Evolutionary conservation across 2,797 vertebrate genomes (phyloP), one percentile per base, ranked within the genome.

Genomic region (Eleutherodactylus coqui): DNA sequence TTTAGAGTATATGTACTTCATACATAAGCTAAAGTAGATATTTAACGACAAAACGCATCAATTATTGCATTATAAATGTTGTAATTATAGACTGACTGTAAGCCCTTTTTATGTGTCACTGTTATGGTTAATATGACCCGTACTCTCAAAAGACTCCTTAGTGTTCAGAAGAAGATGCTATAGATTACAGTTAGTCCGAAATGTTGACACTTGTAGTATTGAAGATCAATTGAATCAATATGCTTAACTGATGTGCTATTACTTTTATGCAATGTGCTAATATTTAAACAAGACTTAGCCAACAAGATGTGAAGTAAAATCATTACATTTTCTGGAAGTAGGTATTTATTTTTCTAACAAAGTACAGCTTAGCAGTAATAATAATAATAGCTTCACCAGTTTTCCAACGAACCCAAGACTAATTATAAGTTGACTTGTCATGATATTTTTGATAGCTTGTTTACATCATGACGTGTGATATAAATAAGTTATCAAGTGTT

Each of bases 241-340:
- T 49, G 41, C 43, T 84, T 84, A 84, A 69, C 82, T 82, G 80
- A 82, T 82, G 80, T 58, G 67, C 80, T 82, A 73, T 82, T 82
- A 82, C 80, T 82, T 82, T 73, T 82, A 82, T 73, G 80, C 80
- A 82, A 53, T 24, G 53, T 75, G 70, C 38, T 60, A 75, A 83
- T 62, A 83, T 83, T 83, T 83, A 83, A 83, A 55, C 80, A 82
- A 73, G 80, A 55, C 34, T 82, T 82, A 82, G 36, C 67, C 47
- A 72, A 55, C 32, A 11, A 82, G 49, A 73, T 4, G 14, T 82
- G 80, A 72, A 55, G 67, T 82, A 82, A 82, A 82, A 82, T 82
- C 80, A 82, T 82, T 82, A 82, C 0, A 14, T 82, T 49, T 73
- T 29, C 34, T 29, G 24, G 2, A 38, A 72, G 69, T 16, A 81